Conservation (phyloP, 2,113 vertebrate genomes). For the Struthidea cinerea region DNA sequence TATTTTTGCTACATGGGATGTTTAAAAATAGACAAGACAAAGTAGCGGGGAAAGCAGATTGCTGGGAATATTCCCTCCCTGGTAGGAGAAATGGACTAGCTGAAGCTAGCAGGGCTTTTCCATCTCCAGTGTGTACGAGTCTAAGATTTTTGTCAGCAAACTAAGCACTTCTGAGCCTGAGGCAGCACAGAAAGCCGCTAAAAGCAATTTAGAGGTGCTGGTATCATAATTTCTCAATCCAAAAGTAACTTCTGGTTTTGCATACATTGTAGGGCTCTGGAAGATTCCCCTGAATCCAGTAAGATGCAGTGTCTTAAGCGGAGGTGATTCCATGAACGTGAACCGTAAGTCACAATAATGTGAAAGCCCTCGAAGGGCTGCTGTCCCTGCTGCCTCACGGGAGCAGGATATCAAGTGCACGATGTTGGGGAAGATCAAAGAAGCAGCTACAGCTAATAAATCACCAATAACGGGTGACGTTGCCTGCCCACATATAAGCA, state of each 20-base stretch:
- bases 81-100: slow-evolving; percentile 49
- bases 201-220: slow-evolving; percentile 48
- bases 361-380: neutral
- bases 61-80: slow-evolving; percentile 28
- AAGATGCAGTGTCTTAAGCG: neutral
- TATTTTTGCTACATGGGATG: slow-evolving; percentile 32
- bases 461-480: neutral
- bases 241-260: slow-evolving; percentile 53
- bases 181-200: slow-evolving; percentile 37
- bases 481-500: neutral
- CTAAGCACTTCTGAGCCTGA: slow-evolving; percentile 35
- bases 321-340: neutral
- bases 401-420: neutral
- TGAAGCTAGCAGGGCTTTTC: slow-evolving; percentile 57
- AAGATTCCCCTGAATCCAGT: neutral
- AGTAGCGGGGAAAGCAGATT: slow-evolving; percentile 42
- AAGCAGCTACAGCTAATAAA: slow-evolving; percentile 11
- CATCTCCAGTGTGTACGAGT: slow-evolving; percentile 1
- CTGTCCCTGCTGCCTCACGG: neutral
- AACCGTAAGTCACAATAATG: neutral
- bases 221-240: slow-evolving; percentile 51
- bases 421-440: neutral
- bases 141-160: slow-evolving; percentile 58
- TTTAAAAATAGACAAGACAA: slow-evolving; percentile 62
- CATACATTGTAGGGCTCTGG: slow-evolving; percentile 1